Evolutionary conservation across 1,140 invertebrate genomes (phyloP).

Genomic region (Bombus turneri): DNA sequence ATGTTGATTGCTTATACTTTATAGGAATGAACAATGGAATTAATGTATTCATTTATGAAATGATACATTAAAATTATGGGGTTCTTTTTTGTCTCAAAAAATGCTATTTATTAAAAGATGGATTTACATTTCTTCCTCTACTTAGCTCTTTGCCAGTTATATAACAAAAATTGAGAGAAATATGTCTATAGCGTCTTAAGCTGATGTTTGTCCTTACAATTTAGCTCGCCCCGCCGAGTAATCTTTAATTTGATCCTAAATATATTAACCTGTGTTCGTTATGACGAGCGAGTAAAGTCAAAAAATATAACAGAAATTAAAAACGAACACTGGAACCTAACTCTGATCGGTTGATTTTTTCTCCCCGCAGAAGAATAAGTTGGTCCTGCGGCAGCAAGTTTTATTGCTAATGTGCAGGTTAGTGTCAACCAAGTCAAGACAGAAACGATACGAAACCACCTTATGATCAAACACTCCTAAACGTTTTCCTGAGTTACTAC

Average conservation of each 20-base stretch:
- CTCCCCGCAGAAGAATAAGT: slow-evolving; percentile 88
- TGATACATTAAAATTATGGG: slow-evolving; percentile 46
- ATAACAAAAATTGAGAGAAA: slow-evolving; percentile 28
- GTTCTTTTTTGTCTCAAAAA: slow-evolving; percentile 55
- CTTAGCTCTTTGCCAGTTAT: slow-evolving; percentile 67
- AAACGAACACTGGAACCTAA: slow-evolving; percentile 69
- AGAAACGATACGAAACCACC: slow-evolving; percentile 72
- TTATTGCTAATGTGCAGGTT: slow-evolving; percentile 91
- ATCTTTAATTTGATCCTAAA: slow-evolving; percentile 61
- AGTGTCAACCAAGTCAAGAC: slow-evolving; percentile 81
- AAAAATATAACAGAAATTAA: slow-evolving; percentile 56
- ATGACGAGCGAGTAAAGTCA: slow-evolving; percentile 57
- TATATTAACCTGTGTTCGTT: slow-evolving; percentile 52
- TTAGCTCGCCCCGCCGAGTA: slow-evolving; percentile 76
- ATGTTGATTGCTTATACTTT: slow-evolving; percentile 13
- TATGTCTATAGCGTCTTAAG: slow-evolving; percentile 26
- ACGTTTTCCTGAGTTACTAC: slow-evolving; percentile 75
- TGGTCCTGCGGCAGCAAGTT: slow-evolving; percentile 89
- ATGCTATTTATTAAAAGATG: slow-evolving; percentile 40
- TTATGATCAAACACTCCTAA: slow-evolving; percentile 76
- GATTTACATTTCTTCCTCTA: slow-evolving; percentile 56
- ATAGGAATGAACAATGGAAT: slow-evolving; percentile 53
- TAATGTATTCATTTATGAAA: slow-evolving; percentile 37
- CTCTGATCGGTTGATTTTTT: slow-evolving; percentile 81
- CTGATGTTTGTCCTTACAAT: slow-evolving; percentile 55